Conservation (phyloP, 1,140 invertebrate genomes). For the Octopus sinensis region DNA sequence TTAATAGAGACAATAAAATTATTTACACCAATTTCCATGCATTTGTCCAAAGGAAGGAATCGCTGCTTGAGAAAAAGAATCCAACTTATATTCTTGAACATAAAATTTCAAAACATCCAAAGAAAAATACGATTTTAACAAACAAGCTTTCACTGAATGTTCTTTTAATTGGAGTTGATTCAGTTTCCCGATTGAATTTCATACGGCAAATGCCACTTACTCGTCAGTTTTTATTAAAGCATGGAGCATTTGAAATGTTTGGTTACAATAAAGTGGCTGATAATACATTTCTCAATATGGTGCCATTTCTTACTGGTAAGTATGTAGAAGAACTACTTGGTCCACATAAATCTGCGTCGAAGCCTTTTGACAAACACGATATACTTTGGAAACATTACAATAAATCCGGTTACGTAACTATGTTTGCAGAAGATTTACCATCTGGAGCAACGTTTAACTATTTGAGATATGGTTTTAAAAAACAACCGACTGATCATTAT, state of each 20-base stretch:
- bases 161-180: constrained; percentile 76
- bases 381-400: constrained; percentile 58
- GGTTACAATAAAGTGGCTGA: constrained; percentile 34
- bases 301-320: constrained; percentile 28
- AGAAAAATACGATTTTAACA: neutral
- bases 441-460: constrained; percentile 56
- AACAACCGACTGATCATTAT: constrained; percentile 55
- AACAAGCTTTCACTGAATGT: constrained; percentile 51
- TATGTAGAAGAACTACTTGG: constrained; percentile 33
- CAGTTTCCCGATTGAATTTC: constrained; percentile 77
- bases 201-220: constrained; percentile 74
- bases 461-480: constrained; percentile 46
- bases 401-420: constrained; percentile 50
- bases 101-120: no score
- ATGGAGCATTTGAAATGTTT: constrained; percentile 21
- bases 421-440: constrained; percentile 55
- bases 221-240: constrained; percentile 58
- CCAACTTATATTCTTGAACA: neutral
- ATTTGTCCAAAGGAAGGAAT: neutral
- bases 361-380: constrained; percentile 44
- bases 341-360: constrained; percentile 24
- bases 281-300: constrained; percentile 35
- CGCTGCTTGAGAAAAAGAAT: neutral
- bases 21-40: constrained; percentile 8
- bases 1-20: neutral